phyloP scores from a whole-genome alignment of 2,797 vertebrate species.

The Enteromius fasciolatus region DNA sequence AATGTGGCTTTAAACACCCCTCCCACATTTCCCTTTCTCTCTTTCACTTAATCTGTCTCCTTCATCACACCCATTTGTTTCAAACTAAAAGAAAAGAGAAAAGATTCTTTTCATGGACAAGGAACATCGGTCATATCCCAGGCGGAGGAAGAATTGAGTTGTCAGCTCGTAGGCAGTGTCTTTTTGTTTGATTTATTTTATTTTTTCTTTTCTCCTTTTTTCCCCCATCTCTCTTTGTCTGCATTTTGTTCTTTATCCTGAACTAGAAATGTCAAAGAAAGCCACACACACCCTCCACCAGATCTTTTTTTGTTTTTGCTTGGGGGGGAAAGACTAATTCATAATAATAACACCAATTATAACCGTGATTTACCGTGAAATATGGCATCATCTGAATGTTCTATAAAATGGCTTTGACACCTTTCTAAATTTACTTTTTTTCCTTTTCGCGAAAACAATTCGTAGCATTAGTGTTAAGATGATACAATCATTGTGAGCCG shows the following conservation, averaged over 20 bases:
- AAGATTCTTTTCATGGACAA: conserved; percentile 87
- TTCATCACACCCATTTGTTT: conserved; percentile 75
- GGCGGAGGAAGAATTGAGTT: conserved; percentile 72
- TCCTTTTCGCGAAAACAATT: conserved; percentile 59
- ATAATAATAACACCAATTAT: conserved; percentile 64
- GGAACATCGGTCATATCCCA: conserved; percentile 92
- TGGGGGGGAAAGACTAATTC: conserved; percentile 60
- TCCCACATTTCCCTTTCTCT: conserved; percentile 68
- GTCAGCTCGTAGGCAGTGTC: conserved; percentile 60
- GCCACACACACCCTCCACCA: conserved; percentile 51
- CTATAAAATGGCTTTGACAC: conserved; percentile 64
- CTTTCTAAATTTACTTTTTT: conserved; percentile 39
- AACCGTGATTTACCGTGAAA: conserved; percentile 64
- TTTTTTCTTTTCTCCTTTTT: conserved; percentile 26
- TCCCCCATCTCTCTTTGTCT: conserved; percentile 38
- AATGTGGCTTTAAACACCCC: conserved; percentile 80
- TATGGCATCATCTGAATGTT: conserved; percentile 66
- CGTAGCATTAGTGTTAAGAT: conserved; percentile 63
- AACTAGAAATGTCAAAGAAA: conserved; percentile 60
- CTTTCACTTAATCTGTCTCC: conserved; percentile 66
- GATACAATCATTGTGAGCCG: conserved; percentile 65
- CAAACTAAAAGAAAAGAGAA: conserved; percentile 49
- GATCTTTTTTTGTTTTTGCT: conserved; percentile 55
- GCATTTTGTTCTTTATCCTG: conserved; percentile 53
- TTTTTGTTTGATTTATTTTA: conserved; percentile 54